Base-by-base conservation (phyloP, 2,888 invertebrate species). In the Argyra leucocephala region DNA sequence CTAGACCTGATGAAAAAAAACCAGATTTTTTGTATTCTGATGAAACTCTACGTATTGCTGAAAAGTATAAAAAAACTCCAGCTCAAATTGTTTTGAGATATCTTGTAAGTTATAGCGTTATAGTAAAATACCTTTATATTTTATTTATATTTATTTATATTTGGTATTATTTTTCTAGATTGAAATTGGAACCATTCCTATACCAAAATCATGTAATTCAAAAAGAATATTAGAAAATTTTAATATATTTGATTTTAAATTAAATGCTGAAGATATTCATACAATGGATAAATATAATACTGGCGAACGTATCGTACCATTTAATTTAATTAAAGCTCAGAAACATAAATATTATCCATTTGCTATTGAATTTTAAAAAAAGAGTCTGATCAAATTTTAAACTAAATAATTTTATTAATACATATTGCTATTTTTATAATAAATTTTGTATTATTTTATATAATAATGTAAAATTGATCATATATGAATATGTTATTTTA, bases 51-150 rank as follows among this genome's bases (percentile, higher is more conserved):
- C 78, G 76, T 36, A 83, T 88, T 15, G 85, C 83, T 0, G 75
- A 79, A 10, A 87, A 87, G 67, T 83, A 88, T 68, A 81, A 82
- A 1, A 88, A 88, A 77, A 85, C 84, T 0, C 80, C 85, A 0
- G 84, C 86, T 0, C 88, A 88, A 77, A 74, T 88, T 22, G 79
- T 82, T 0, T 73, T 88, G 23, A 81, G 86, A 75, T 88, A 86
- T 77, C 76, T 88, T 81, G 88, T 88, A 75, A 80, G 77, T 78
- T 57, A 3, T 21, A 22, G 5, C 31, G 5, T 31, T 31, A 31
- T 31, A 7, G 31, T 18, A 15, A 48, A 18, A 18, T 6, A 2
- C 12, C 7, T 48, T 48, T 18, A 48, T 18, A 48, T 12, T 12
- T 48, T 48, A 12, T 48, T 63, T 60, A 57, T 36, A 10, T 22